A percentile compares a stretch with the other conserved stretches of the same genome.
Evolutionary conservation across 1,140 invertebrate genomes (phyloP).

Genomic region (Brachionus koreanus): DNA sequence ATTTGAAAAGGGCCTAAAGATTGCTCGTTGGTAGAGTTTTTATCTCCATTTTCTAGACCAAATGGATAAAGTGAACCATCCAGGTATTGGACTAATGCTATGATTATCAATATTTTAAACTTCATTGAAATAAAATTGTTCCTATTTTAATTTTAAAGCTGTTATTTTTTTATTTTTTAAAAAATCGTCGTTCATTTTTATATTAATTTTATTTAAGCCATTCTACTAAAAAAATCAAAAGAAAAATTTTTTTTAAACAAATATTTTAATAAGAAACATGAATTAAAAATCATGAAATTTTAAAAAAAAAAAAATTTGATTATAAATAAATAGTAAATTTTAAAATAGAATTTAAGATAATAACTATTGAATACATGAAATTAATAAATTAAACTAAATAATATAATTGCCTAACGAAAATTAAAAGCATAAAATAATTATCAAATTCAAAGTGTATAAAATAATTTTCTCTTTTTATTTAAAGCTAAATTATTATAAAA

Average conservation of each 20-base stretch:
- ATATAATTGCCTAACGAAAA: too few species aligned
- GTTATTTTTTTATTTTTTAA: neutral
- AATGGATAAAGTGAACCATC: neutral
- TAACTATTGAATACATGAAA: too few species aligned
- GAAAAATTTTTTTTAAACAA: neutral
- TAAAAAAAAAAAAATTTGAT: neutral
- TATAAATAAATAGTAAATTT: too few species aligned
- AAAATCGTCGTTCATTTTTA: neutral
- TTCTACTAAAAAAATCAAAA: neutral
- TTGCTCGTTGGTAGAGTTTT: neutral
- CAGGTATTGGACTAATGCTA: neutral
- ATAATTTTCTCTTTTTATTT: too few species aligned
- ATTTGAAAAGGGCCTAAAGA: neutral
- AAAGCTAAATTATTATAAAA: too few species aligned
- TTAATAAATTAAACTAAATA: too few species aligned
- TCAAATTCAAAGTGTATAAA: too few species aligned
- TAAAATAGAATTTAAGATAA: too few species aligned
- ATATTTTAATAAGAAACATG: neutral
- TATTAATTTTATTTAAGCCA: neutral
- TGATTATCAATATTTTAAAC: neutral
- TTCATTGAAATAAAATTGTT: neutral
- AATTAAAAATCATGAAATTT: neutral
- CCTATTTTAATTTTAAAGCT: too few species aligned
- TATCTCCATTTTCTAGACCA: neutral
- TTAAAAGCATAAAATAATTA: too few species aligned